Evolutionary conservation across 2,888 invertebrate genomes (phyloP), one percentile per base, ranked within the genome.

Genomic region (Tanaodytes sp.): DNA sequence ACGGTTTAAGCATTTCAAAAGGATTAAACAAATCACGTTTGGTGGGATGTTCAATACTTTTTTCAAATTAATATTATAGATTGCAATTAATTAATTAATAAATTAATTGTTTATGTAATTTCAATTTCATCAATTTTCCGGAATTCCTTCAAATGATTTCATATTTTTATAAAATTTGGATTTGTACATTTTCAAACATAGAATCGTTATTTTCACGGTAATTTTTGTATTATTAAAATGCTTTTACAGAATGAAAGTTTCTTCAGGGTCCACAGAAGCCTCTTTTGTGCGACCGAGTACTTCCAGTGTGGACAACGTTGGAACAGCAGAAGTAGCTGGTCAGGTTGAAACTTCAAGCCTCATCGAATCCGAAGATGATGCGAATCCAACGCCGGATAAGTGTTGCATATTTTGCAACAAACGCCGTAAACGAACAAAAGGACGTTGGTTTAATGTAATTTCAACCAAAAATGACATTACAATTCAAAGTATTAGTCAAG

Each of bases 391-490:
- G 16, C 39, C 16, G 2, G 27, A 48, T 11, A 16, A 30, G 8
- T 15, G 15, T 30, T 48, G 48, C 33, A 48, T 48, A 23, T 48
- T 48, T 48, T 48, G 48, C 14, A 48, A 30, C 27, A 48, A 48
- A 48, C 5, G 15, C 16, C 48, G 30, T 18, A 48, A 30, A 33
- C 27, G 14, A 30, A 3, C 16, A 3, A n/a, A 39, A 39, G 39
- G 39, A 12, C 30, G 48, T 2, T 33, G 15, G 30, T 2, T 30
- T 2, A 48, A 30, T 11, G 39, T 39, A 11, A 2, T 39, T 39
- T 39, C 39, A 15, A 39, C 39, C 2, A 16, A 39, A 6, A 39
- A 39, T 11, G 39, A 39, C 14, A 16, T 39, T 39, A 39, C 39
- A 2, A 39, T 39, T 15, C 39, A 39, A 39, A 11, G 39, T 15